phyloP scores from a whole-genome alignment of 2,797 vertebrate species.

The Sylvia borin region DNA sequence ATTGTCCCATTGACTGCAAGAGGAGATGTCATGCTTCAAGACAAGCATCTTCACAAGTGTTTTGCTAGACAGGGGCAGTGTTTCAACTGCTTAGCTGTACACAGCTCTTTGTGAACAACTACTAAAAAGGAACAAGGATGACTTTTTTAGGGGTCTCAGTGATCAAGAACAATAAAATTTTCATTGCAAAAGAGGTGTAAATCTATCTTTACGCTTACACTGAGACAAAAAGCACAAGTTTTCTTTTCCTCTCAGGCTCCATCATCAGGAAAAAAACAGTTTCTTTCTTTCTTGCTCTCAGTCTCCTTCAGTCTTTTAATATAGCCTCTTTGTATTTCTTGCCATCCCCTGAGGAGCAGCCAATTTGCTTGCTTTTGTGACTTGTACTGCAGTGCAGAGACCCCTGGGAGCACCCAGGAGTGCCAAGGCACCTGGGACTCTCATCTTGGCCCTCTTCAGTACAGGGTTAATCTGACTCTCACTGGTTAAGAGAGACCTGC shows the following conservation, averaged over 20 bases:
- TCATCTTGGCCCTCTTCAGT: not conserved
- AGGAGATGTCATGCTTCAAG: not conserved
- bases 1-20: not conserved
- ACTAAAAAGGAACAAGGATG: not conserved
- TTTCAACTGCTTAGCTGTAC: not conserved
- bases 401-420: not conserved
- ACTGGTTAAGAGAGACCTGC: not conserved
- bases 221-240: not conserved
- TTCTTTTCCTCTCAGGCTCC: not conserved
- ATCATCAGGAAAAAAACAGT: fast-evolving
- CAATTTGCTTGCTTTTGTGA: not conserved
- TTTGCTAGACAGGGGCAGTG: not conserved
- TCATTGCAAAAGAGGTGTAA: not conserved
- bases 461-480: not conserved
- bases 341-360: not conserved
- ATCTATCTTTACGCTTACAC: not conserved
- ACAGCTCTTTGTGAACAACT: not conserved
- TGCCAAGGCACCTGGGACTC: not conserved
- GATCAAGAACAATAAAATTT: not conserved
- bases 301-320: not conserved
- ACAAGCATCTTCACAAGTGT: not conserved
- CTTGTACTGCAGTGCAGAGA: not conserved
- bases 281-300: not conserved
- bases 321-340: not conserved
- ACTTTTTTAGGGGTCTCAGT: not conserved